Evolutionary conservation across 1,140 invertebrate genomes (phyloP), one percentile per base, ranked within the genome.

Genomic region (Diachasma alloeum): DNA sequence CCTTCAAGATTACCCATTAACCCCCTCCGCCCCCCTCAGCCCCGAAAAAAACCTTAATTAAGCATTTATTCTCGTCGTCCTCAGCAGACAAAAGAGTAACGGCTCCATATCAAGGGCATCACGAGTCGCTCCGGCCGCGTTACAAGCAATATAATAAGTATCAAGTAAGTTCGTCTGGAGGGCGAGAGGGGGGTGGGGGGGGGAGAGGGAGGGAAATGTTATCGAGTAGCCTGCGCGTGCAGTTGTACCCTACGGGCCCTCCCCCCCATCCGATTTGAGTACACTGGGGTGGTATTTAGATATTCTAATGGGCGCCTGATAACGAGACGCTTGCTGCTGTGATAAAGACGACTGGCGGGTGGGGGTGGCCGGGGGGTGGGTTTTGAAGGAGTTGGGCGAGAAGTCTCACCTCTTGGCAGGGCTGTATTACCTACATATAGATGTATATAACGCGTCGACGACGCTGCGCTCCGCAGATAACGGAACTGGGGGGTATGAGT

Each of bases 281-380:
- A 63, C 83, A 81, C 81, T 83, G 74, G 84, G 88, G 86, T 87
- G 85, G 87, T 89, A 89, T 89, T 89, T 89, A 89, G 88, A 89
- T 89, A 89, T 89, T 89, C 87, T 89, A 89, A 89, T 89, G 87
- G 86, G 81, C 81, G 79, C 75, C 86, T 81, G 88, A 89, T 89
- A 89, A 88, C 85, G 84, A 87, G 87, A 87, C 85, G 85, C 81
- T 87, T 83, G 81, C 82, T 79, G 81, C 81, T 81, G 83, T 84
- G 88, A 89, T 89, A 89, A 89, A 88, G 87, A 87, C 86, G 86
- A 86, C 84, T 84, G 56, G 37, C 2, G 67, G 68, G 36, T 70
- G 10, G 48, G 1, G 53, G 53, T 22, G 53, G 22, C 17, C 5
- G 53, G 59, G 59, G 48, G 48, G 1, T 1, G 24, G 59, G 59